Percentiles rank a stretch among this genome's conserved stretches.
Evolutionary conservation across 2,888 invertebrate species (phyloP).

Genomic region (Microplitis deprimator): DNA sequence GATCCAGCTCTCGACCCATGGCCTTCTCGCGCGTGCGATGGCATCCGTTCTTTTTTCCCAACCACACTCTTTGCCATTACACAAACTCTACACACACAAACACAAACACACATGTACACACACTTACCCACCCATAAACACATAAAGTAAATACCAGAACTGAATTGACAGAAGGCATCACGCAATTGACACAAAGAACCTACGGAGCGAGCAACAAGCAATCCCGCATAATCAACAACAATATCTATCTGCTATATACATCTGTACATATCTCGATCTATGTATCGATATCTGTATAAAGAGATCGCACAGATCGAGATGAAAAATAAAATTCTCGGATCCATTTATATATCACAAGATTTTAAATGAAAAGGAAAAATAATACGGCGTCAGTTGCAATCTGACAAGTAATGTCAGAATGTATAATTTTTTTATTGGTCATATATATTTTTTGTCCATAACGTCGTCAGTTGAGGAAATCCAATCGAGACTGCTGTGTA

Average conservation of each 20-base stretch:
- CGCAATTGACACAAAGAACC: conserved; percentile 9
- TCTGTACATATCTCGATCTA: too few species aligned
- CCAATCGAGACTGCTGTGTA: conserved; percentile 68
- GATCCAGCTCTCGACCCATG: neutral
- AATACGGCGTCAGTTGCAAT: conserved; percentile 11
- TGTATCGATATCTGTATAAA: too few species aligned
- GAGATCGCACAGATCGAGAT: neutral
- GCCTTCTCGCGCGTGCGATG: conserved; percentile 1
- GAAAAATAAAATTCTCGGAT: neutral
- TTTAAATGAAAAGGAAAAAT: conserved; percentile 4
- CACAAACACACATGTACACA: neutral
- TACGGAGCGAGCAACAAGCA: neutral
- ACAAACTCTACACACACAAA: neutral
- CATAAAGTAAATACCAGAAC: neutral
- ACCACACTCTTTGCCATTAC: neutral
- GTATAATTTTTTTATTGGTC: neutral
- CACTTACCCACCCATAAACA: neutral
- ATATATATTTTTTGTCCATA: neutral
- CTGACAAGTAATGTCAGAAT: conserved; percentile 31
- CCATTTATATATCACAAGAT: neutral
- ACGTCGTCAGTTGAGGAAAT: conserved; percentile 59
- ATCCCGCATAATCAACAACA: too few species aligned
- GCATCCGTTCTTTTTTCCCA: neutral
- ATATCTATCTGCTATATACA: too few species aligned
- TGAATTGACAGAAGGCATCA: conserved; percentile 5